Evolutionary conservation across 2,888 invertebrate species (phyloP), one percentile per base, ranked within the genome.

Genomic region (Blastobasis lacticolella): DNA sequence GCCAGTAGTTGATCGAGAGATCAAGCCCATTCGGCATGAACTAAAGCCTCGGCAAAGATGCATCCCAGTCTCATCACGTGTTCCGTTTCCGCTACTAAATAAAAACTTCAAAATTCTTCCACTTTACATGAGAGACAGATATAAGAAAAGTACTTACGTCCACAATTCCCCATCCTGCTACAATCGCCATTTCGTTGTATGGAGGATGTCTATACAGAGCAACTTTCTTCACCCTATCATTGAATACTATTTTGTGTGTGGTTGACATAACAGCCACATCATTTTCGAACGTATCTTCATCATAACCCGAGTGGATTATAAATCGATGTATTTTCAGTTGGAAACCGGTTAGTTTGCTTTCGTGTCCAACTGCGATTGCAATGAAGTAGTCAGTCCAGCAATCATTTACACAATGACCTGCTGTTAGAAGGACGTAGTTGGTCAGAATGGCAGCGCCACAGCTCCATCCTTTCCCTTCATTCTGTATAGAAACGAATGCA

Each of bases 401-500:
- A 2, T 52, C 53, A 1, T 58, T 54, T 6, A 60, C 41, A 38
- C 64, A 69, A 46, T 68, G 68, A 0, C 57, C 68, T 0, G 68
- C 69, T 0, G 67, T 64, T 6, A 69, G 23, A 0, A 62, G 46
- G 0, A 66, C 46, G 4, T 10, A 41, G 5, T 66, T 60, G 4
- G 59, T 66, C 1, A 71, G 38, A 2, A 71, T 54, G 0, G 69
- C 66, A 0, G 62, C 61, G 0, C 67, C 67, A 49, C 70, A 71
- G 5, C 57, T 42, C 6, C n/a, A 58, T 23, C 23, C 23, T 23
- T 23, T 23, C 2, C 23, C 23, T 23, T 23, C 23, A 23, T 23
- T 23, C 23, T 2, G 23, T 23, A 23, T 23, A 23, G 23, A 23
- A 23, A 23, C 23, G 23, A 23, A 23, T 23, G 23, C 23, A 2